A percentile compares a stretch with the other conserved stretches of the same genome.
Evolutionary conservation across 2,797 vertebrate species (phyloP).

Genomic region (Amblyraja radiata): DNA sequence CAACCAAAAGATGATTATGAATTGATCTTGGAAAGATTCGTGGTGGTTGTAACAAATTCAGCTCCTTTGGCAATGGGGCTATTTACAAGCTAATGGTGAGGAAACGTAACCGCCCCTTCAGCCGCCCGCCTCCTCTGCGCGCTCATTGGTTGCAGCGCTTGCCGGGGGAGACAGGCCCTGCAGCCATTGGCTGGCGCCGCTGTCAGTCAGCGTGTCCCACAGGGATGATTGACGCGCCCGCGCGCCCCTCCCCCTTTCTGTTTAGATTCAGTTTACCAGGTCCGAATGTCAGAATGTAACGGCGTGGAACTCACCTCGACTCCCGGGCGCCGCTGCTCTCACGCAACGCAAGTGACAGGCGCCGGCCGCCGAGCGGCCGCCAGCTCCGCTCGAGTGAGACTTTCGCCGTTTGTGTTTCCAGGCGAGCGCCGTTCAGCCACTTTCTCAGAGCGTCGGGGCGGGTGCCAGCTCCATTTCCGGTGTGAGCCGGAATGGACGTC

Average conservation of each 20-base stretch:
- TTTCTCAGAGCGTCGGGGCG: background rate
- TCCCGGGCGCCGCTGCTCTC: background rate
- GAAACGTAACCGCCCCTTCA: slow-evolving; percentile 2
- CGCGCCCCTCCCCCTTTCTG: background rate
- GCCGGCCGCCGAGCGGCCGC: background rate
- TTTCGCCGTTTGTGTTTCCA: background rate
- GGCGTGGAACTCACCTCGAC: background rate
- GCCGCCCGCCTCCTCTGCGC: background rate
- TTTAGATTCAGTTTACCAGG: background rate
- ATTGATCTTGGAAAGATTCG: background rate
- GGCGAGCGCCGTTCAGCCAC: background rate
- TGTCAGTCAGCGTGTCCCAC: background rate
- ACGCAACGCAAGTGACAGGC: background rate
- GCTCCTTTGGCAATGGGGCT: slow-evolving; percentile 18
- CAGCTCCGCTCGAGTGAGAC: background rate
- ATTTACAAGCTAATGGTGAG: slow-evolving; percentile 5
- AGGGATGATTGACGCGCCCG: background rate
- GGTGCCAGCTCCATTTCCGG: background rate
- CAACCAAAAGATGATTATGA: background rate
- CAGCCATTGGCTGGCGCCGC: background rate
- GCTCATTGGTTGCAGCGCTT: background rate
- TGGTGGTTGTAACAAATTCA: background rate
- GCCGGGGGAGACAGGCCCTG: too few relatives aligned
- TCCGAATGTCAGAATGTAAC: slow-evolving; percentile 15
- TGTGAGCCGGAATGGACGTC: background rate